These are phyloP conservation scores for Nudaria mundana DNA, from an alignment of 2,888 invertebrate species.

Conservation along the genomic window DNA sequence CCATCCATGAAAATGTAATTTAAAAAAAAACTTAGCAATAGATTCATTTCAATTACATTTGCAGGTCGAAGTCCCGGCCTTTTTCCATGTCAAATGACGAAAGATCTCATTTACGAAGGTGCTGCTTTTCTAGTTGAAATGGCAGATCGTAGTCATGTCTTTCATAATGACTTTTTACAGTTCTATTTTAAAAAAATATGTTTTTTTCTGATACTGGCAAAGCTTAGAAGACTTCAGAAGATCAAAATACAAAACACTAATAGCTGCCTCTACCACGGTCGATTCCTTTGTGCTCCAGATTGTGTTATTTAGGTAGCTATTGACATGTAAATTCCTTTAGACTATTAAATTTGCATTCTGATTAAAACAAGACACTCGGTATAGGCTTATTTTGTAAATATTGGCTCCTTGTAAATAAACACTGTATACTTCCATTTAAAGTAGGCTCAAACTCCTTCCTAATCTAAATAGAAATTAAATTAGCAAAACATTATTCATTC, in stretches of 20 bases:
- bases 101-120: too few species aligned
- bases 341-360: conserved; percentile 80
- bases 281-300: conserved; percentile 67
- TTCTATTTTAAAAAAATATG: too few species aligned
- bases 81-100: too few species aligned
- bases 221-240: conserved; percentile 47
- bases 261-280: conserved; percentile 40
- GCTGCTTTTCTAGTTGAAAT: too few species aligned
- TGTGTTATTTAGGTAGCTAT: conserved; percentile 72
- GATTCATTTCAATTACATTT: too few species aligned
- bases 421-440: conserved; percentile 29
- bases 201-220: conserved; percentile 50
- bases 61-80: too few species aligned
- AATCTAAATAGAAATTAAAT: not conserved
- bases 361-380: conserved; percentile 67
- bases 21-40: too few species aligned
- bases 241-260: conserved; percentile 54
- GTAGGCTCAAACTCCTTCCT: conserved; percentile 12
- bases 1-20: too few species aligned
- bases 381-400: conserved; percentile 48
- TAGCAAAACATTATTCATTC: not conserved
- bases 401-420: conserved; percentile 31
- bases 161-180: too few species aligned
- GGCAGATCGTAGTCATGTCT: too few species aligned
- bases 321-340: conserved; percentile 76